Conservation (phyloP, 1,140 invertebrate genomes). For the Drosophila malerkotliana region DNA sequence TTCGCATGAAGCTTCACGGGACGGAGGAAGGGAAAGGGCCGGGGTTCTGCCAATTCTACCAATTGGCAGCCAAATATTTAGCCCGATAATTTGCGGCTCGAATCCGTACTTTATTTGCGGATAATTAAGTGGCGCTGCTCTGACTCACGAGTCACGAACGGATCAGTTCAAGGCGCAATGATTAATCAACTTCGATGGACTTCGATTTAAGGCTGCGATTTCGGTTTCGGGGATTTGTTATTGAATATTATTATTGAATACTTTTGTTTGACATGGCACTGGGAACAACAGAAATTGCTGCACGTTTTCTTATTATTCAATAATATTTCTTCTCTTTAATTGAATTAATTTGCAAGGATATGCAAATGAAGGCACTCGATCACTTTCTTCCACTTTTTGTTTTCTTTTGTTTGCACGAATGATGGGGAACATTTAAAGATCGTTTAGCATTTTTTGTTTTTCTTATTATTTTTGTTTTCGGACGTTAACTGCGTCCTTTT, state of each 20-base stretch:
- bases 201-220: neutral
- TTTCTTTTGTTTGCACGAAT: conserved; percentile 48
- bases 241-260: conserved; percentile 46
- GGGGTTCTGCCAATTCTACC: conserved; percentile 3
- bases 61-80: conserved; percentile 25
- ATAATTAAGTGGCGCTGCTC: conserved; percentile 42
- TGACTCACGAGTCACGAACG: conserved; percentile 54
- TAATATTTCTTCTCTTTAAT: conserved; percentile 40
- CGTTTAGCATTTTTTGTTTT: conserved; percentile 35
- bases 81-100: conserved; percentile 18
- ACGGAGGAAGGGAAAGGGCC: conserved; percentile 20
- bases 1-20: conserved; percentile 53
- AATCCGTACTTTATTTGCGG: conserved; percentile 33
- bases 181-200: conserved; percentile 35
- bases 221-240: conserved; percentile 22
- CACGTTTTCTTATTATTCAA: conserved; percentile 44
- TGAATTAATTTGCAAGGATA: conserved; percentile 67
- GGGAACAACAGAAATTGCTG: conserved; percentile 37
- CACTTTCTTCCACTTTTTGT: conserved; percentile 43
- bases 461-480: conserved; percentile 21
- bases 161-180: conserved; percentile 65
- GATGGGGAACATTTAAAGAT: conserved; percentile 30
- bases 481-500: conserved; percentile 46
- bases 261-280: conserved; percentile 48
- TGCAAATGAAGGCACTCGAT: conserved; percentile 62